Evolutionary conservation across 1,140 invertebrate genomes (phyloP).

Genomic region (Heliconius melpomene): DNA sequence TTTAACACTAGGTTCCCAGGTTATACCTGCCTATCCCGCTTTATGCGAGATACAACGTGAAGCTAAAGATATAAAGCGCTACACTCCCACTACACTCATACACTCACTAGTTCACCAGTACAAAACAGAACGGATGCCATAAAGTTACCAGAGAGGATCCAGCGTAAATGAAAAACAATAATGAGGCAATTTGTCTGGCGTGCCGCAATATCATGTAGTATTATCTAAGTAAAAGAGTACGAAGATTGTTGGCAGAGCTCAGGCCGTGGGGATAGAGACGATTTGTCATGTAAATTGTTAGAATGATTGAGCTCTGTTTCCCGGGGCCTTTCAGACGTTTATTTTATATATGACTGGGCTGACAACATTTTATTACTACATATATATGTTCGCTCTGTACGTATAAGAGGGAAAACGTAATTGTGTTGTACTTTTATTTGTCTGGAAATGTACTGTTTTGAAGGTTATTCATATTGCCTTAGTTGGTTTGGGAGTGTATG

Average conservation of each 20-base stretch:
- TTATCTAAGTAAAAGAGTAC: constrained; percentile 39
- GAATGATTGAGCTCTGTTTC: constrained; percentile 34
- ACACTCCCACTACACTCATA: not conserved
- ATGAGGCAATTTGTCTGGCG: constrained; percentile 47
- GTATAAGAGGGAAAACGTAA: not conserved
- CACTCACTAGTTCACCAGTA: not conserved
- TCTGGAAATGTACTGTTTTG: not conserved
- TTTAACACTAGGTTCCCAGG: not conserved
- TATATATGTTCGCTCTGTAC: not conserved
- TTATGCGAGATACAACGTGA: not conserved
- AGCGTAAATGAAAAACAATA: constrained; percentile 58
- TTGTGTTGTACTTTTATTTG: not conserved
- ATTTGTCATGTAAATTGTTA: constrained; percentile 43
- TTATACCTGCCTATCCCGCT: rapidly evolving
- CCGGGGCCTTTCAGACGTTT: constrained; percentile 10
- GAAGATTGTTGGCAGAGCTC: constrained; percentile 37
- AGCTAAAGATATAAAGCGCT: not conserved
- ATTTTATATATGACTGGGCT: not conserved
- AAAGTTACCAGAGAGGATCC: constrained; percentile 34
- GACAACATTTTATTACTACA: constrained; percentile 4
- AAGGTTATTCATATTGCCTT: not conserved
- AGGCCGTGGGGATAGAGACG: constrained; percentile 31
- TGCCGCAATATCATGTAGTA: constrained; percentile 32
- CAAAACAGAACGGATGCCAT: constrained; percentile 15
- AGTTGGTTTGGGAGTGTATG: not conserved